These are phyloP conservation scores for Eubucco bourcierii DNA, from an alignment of 2,113 vertebrate species.

Conservation along the genomic window DNA sequence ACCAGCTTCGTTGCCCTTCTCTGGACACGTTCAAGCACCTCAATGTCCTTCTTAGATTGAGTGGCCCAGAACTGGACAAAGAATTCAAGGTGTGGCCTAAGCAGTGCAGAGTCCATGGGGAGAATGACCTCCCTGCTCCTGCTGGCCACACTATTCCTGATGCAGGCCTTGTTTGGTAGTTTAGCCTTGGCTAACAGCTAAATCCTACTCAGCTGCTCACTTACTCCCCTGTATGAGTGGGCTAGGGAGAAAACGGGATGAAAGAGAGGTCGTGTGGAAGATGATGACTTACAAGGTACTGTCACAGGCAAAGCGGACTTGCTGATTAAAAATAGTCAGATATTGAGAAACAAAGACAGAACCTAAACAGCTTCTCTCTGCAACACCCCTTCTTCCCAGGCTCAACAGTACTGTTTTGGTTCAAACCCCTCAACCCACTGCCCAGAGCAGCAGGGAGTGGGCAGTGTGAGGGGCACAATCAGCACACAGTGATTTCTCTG, in stretches of 20 bases:
- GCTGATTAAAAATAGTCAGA: neutral
- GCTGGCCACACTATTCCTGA: too few relatives aligned
- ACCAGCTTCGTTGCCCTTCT: too few relatives aligned
- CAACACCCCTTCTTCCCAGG: neutral
- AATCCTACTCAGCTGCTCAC: neutral
- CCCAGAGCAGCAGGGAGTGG: neutral
- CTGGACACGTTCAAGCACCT: too few relatives aligned
- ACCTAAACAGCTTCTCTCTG: neutral
- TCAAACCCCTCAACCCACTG: neutral
- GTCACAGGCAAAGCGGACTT: neutral
- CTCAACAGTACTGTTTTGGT: neutral
- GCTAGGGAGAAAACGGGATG: neutral
- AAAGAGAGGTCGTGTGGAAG: neutral
- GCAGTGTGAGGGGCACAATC: neutral
- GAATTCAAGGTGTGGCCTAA: too few relatives aligned
- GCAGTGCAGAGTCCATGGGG: too few relatives aligned
- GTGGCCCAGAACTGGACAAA: too few relatives aligned
- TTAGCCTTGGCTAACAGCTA: neutral
- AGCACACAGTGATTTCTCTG: neutral
- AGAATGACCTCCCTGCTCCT: too few relatives aligned
- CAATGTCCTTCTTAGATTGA: too few relatives aligned
- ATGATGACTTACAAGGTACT: neutral
- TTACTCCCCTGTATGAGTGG: accelerated
- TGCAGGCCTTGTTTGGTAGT: accelerated
- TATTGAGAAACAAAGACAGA: neutral